Conservation (phyloP, 2,797 vertebrate species). For the Tokudaia tokunoshimensis region DNA sequence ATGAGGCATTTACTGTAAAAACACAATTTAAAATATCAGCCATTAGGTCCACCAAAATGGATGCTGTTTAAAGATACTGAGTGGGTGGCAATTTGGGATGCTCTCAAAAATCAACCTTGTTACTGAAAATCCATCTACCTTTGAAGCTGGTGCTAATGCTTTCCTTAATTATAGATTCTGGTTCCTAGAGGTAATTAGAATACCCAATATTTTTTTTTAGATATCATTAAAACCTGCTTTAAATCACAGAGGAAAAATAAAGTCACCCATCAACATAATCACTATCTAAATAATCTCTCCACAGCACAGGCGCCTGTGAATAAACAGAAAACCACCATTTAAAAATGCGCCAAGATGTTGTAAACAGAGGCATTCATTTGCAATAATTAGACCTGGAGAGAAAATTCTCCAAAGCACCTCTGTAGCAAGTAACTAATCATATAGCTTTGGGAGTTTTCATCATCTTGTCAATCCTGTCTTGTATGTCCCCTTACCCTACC, state of each 20-base stretch:
- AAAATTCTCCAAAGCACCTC: background rate
- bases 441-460: background rate
- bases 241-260: slow-evolving; percentile 28
- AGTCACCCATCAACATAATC: slow-evolving; percentile 36
- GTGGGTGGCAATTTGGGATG: background rate
- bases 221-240: slow-evolving; percentile 12
- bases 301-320: background rate
- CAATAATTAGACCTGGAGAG: background rate
- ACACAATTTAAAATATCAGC: background rate
- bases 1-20: background rate
- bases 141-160: slow-evolving; percentile 6
- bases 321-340: slow-evolving; percentile 47
- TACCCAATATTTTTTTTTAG: slow-evolving; percentile 7
- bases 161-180: slow-evolving; percentile 64
- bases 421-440: background rate
- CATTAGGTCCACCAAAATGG: background rate
- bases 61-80: background rate
- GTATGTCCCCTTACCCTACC: background rate
- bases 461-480: background rate
- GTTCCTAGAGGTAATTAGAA: slow-evolving; percentile 42
- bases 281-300: slow-evolving; percentile 2
- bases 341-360: background rate
- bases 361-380: slow-evolving; percentile 13
- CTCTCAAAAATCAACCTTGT: slow-evolving; percentile 48
- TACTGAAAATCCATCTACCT: slow-evolving; percentile 48